phyloP scores from a whole-genome alignment of 2,113 vertebrate genomes.

The Notiomystis cincta region DNA sequence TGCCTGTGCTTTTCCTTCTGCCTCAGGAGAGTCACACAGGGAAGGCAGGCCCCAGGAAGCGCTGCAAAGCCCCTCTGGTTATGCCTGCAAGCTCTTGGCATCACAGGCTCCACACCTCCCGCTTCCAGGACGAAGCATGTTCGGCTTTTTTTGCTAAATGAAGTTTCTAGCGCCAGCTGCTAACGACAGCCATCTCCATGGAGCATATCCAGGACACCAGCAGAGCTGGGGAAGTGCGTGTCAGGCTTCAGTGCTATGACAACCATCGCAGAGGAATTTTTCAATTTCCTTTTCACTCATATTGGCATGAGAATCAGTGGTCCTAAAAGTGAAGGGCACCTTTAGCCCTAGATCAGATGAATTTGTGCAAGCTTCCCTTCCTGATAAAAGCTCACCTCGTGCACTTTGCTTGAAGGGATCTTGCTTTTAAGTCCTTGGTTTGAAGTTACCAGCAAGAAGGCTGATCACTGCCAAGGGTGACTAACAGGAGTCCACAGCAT shows the following conservation, averaged over 20 bases:
- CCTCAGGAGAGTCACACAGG: background rate
- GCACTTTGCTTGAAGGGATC: background rate
- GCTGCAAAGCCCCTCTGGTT: background rate
- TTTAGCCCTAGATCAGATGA: background rate
- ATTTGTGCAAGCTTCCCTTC: background rate
- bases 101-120: background rate
- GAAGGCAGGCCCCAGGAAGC: background rate
- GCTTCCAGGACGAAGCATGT: background rate
- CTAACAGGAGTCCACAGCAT: background rate
- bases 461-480: background rate
- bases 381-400: accelerated
- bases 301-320: background rate
- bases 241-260: background rate
- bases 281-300: background rate
- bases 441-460: background rate
- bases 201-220: background rate
- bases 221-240: background rate
- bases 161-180: background rate
- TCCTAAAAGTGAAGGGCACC: background rate
- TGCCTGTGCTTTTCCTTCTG: background rate
- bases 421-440: background rate
- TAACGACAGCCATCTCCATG: background rate
- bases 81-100: background rate
- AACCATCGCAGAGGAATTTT: background rate
- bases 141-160: background rate